phyloP scores from a whole-genome alignment of 2,888 invertebrate genomes.

The Melinaea marsaeus region DNA sequence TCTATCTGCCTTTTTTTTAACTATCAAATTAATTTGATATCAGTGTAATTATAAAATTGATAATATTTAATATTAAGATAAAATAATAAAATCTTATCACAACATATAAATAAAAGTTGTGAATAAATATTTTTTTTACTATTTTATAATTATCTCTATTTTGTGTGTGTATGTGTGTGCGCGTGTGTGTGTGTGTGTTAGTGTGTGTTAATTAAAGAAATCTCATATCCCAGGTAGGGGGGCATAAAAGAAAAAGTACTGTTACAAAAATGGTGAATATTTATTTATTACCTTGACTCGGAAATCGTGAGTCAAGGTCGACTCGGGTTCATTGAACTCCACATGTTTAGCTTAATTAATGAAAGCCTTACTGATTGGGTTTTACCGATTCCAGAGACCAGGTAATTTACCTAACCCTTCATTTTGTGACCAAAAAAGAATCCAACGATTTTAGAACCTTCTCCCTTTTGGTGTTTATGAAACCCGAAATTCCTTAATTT shows the following conservation, averaged over 20 bases:
- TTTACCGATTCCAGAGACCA: slow-evolving; percentile 5
- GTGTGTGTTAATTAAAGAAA: slow-evolving; percentile 18
- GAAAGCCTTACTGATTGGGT: slow-evolving; percentile 18
- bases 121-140: no score
- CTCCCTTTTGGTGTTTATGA: no score
- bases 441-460: no score
- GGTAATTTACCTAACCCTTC: neutral
- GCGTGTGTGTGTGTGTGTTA: no score
- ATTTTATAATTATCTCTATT: no score
- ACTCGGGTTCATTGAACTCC: slow-evolving; percentile 24
- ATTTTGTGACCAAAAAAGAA: neutral
- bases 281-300: slow-evolving; percentile 40
- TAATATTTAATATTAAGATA: no score
- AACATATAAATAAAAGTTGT: no score
- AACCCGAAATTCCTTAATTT: no score
- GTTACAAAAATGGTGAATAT: slow-evolving; percentile 41
- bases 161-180: no score
- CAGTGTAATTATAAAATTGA: neutral
- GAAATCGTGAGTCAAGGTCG: slow-evolving; percentile 46
- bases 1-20: slow-evolving; percentile 24
- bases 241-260: slow-evolving; percentile 37
- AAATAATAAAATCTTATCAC: no score
- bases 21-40: neutral
- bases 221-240: slow-evolving; percentile 15
- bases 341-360: slow-evolving; percentile 27